Base-by-base conservation (phyloP, 1,140 invertebrate species). In the Teleogryllus occipitalis region DNA sequence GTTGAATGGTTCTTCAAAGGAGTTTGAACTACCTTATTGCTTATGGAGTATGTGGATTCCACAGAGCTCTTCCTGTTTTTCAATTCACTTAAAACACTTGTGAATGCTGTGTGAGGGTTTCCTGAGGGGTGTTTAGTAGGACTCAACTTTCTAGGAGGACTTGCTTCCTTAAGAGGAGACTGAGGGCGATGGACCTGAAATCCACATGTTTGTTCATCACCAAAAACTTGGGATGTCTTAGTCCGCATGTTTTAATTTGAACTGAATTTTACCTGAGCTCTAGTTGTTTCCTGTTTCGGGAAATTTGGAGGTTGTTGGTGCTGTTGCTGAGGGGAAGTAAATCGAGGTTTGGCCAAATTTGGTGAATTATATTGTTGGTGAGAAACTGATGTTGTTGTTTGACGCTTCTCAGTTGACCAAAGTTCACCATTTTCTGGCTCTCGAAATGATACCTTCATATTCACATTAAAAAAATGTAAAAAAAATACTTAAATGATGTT, bases 1-100 rank as follows among this genome's bases (percentile, higher is more conserved):
- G 27, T 39, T 39, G 27, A 2, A 39, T 2, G 27, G 27, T 65
- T 14, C 18, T 65, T 65, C 54, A 65, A 18, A 65, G 54, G 54
- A 14, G 54, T 65, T 65, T 18, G 7, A 65, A 3, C 27, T 82
- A 83, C 84, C 82, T 82, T 83, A 12, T 80, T 82, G 47, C 79
- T n/a, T 47, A 48, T 77, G 39, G 78, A 79, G 74, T 81, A 79
- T 14, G 47, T 27, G 18, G 80, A 81, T 54, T 81, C 80, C 21
- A 49, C 76, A 47, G 81, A 79, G 65, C 82, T 82, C 76, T 73
- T 83, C 7, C 89, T 81, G 81, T 87, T 90, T 39, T 89, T 89
- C 8, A 90, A 80, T 82, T 91, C 89, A 77, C 86, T 89, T 0
- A 90, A 80, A 27, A 90, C 89, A 81, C 87, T 89, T 0, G 88